Evolutionary conservation across 37 sponge, comb jelly and placozoan species (phyloP).

Genomic region (Mnemiopsis leidyi): DNA sequence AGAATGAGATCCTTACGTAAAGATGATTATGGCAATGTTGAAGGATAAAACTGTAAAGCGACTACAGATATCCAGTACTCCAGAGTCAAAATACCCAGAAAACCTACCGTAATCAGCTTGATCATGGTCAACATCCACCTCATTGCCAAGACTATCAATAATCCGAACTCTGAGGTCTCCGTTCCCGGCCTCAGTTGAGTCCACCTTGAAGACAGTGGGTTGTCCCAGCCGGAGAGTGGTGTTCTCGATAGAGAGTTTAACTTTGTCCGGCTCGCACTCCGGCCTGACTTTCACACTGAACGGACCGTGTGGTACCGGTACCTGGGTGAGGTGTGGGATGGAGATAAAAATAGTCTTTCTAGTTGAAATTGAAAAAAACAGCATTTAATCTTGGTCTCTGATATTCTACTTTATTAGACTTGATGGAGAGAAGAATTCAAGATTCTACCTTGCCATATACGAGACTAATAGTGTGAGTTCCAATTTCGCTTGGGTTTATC

Average conservation of each 20-base stretch:
- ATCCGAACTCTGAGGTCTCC: constrained; percentile 67
- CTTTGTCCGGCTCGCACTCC: constrained; percentile 54
- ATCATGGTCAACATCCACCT: constrained; percentile 27
- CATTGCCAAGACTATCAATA: neutral
- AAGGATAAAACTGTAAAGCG: too few relatives aligned
- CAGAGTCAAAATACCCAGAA: neutral
- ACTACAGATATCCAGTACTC: neutral
- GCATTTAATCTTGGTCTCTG: neutral
- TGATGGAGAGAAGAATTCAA: neutral
- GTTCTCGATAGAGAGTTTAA: neutral
- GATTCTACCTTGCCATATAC: constrained; percentile 40
- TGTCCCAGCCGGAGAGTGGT: constrained; percentile 5
- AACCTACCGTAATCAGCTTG: neutral
- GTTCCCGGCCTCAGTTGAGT: constrained; percentile 69
- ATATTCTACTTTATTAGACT: neutral
- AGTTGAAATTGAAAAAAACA: neutral
- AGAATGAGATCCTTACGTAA: too few relatives aligned
- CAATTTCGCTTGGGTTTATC: constrained; percentile 27
- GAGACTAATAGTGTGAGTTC: constrained; percentile 12
- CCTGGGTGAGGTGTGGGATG: neutral
- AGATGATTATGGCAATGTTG: neutral
- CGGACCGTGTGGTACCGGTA: constrained; percentile 40
- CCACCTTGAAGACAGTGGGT: constrained; percentile 66
- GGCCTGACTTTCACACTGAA: constrained; percentile 44
- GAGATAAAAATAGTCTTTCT: neutral